A percentile compares a stretch with the other conserved stretches of the same genome.
phyloP scores from a whole-genome alignment of 1,140 invertebrate species.

The Elymnias hypermnestra region DNA sequence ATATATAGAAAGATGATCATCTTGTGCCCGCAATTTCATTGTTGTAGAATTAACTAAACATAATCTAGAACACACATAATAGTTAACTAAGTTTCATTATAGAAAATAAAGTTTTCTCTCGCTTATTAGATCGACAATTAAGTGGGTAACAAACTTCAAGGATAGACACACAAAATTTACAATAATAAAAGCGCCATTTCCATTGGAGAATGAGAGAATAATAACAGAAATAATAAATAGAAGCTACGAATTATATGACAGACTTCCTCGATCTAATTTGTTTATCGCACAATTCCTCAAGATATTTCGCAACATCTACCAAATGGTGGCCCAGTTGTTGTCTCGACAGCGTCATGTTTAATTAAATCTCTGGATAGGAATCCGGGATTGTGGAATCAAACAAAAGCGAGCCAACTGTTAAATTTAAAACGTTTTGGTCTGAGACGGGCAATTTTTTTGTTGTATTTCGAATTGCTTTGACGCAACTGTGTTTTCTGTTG shows the following conservation, averaged over 20 bases:
- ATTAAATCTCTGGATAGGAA: constrained; percentile 13
- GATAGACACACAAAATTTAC: background rate
- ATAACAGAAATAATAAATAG: constrained; percentile 13
- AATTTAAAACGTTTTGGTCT: constrained; percentile 9
- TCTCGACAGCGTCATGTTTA: constrained; percentile 14
- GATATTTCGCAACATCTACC: constrained; percentile 7
- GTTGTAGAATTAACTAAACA: too few relatives aligned
- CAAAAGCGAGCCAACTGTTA: constrained; percentile 3
- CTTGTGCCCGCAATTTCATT: too few relatives aligned
- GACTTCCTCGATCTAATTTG: constrained; percentile 13
- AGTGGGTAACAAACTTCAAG: background rate
- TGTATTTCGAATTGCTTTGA: too few relatives aligned
- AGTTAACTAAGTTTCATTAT: too few relatives aligned
- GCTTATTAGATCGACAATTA: too few relatives aligned
- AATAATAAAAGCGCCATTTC: too few relatives aligned
- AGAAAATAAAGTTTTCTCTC: too few relatives aligned
- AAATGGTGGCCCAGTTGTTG: constrained; percentile 18
- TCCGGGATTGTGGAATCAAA: constrained; percentile 9
- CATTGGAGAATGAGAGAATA: too few relatives aligned
- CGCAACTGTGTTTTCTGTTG: too few relatives aligned
- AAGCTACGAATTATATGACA: constrained; percentile 13
- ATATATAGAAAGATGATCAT: too few relatives aligned
- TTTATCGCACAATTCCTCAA: constrained; percentile 16
- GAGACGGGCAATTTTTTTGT: too few relatives aligned
- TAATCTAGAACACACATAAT: too few relatives aligned